Percentiles rank a stretch among this genome's conserved stretches.
Evolutionary conservation across 2,797 vertebrate genomes (phyloP).

Genomic region (Tenualosa thibaudeaui): DNA sequence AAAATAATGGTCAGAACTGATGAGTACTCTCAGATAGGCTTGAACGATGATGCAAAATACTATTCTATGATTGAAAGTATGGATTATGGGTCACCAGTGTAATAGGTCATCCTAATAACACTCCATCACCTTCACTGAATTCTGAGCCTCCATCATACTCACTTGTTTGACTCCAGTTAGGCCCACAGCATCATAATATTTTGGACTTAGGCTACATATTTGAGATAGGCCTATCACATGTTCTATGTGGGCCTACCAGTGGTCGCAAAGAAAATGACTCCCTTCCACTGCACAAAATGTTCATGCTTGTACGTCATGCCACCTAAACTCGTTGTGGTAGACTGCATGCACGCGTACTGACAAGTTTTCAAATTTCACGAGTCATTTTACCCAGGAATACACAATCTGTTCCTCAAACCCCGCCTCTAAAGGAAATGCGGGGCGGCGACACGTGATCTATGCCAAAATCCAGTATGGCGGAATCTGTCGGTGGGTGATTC

Average conservation of each 20-base stretch:
- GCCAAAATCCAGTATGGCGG: constrained; percentile 72
- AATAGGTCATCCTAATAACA: neutral
- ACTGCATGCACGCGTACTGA: neutral
- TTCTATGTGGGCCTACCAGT: neutral
- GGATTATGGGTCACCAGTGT: neutral
- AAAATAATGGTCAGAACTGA: neutral
- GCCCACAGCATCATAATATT: neutral
- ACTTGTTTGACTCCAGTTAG: neutral
- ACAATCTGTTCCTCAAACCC: constrained; percentile 39
- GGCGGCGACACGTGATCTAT: constrained; percentile 69
- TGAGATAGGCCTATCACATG: neutral
- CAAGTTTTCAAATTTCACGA: constrained; percentile 1
- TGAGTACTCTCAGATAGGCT: neutral
- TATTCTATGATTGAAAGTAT: neutral
- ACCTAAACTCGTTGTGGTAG: neutral
- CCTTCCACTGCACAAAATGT: neutral
- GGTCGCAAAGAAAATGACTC: neutral
- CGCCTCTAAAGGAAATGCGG: constrained; percentile 66
- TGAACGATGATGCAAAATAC: neutral
- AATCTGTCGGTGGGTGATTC: constrained; percentile 59
- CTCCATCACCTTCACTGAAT: neutral
- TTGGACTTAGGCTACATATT: neutral
- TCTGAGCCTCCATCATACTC: neutral
- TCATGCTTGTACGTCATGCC: neutral
- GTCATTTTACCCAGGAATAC: constrained; percentile 17